Evolutionary conservation across 1,140 invertebrate species (phyloP), one percentile per base, ranked within the genome.

Genomic region (Apis dorsata): DNA sequence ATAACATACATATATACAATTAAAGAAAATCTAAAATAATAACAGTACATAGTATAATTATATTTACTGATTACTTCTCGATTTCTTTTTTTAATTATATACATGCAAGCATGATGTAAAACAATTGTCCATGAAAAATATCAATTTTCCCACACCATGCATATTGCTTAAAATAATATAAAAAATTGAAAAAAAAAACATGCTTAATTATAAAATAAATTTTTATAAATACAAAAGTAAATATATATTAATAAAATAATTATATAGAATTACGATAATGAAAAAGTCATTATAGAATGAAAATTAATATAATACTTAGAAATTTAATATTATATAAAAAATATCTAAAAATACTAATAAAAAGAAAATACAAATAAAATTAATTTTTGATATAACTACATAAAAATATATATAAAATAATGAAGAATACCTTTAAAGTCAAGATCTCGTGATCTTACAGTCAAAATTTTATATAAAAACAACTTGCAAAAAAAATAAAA

Each of bases 111-210:
- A 84, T 76, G 68, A 87, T 81, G 85, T 55, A 78, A 77, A 82
- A 80, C 11, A 79, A 88, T 88, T 88, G 85, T 71, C 84, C 49
- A 88, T 80, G 19, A 34, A 21, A 19, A 63, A 51, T 88, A 83
- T 88, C 88, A 88, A 89, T 83, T 70, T 77, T 85, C 24, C 59
- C 19, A 88, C 75, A 86, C 3, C 73, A 81, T 78, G 62, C 84
- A 57, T 4, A 15, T 4, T 15, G 15, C 9, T 21, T 65, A 1
- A 81, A 82, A 24, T 34, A 73, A 12, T n/a, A 28, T 71, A 44
- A 44, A 44, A 44, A 44, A 44, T 44, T 44, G 5, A 44, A 44
- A 44, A 44, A 44, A 44, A 44, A 44, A 44, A 7, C 34, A 44
- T 44, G 34, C 34, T 44, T 44, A 44, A 44, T 44, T 44, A 44